A percentile compares a stretch with the other conserved stretches of the same genome.
These are phyloP conservation scores for Zelleria hepariella DNA, from an alignment of 2,888 invertebrate species.

Conservation along the genomic window DNA sequence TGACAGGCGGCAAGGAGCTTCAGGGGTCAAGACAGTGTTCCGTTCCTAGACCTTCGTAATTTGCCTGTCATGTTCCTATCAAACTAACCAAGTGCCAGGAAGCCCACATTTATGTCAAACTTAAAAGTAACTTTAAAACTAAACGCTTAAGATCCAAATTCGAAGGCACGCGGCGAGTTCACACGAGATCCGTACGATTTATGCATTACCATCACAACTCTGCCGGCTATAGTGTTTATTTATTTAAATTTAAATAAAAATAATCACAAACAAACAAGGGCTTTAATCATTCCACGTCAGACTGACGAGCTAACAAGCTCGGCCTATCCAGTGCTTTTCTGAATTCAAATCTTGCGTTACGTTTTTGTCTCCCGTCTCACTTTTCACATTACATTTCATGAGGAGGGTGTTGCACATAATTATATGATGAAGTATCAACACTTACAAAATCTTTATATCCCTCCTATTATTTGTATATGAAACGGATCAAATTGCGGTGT, in stretches of 20 bases:
- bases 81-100: background rate
- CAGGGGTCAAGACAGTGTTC: background rate
- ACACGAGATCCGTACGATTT: background rate
- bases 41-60: slow-evolving; percentile 7
- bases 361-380: no score
- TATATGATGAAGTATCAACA: no score
- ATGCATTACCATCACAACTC: background rate
- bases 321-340: background rate
- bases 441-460: no score
- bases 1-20: background rate
- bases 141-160: background rate
- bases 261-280: slow-evolving; percentile 14
- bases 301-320: slow-evolving; percentile 21
- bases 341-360: background rate
- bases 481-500: no score
- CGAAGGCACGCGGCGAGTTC: background rate
- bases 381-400: no score
- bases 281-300: slow-evolving; percentile 63
- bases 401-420: no score
- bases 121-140: background rate
- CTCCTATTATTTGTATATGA: no score
- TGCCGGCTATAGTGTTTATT: background rate
- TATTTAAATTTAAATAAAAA: slow-evolving; percentile 4
- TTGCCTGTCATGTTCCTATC: slow-evolving; percentile 14
- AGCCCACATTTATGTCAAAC: background rate